phyloP scores from a whole-genome alignment of 2,113 vertebrate species.

The Brachyistius frenatus region DNA sequence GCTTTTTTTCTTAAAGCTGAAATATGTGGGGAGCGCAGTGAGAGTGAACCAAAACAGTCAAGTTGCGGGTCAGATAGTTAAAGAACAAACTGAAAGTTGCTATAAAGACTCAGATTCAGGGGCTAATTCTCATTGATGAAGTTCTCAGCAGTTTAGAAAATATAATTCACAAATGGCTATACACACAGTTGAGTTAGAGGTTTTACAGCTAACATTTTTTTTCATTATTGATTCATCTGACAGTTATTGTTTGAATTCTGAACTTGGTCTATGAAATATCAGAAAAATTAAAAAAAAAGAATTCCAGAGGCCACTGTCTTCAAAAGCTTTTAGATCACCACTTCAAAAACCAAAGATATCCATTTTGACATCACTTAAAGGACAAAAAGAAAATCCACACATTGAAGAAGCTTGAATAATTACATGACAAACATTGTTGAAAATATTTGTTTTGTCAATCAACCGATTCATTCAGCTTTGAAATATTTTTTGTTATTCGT shows the following conservation, averaged over 20 bases:
- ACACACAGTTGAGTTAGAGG: neutral
- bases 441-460: neutral
- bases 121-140: neutral
- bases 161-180: neutral
- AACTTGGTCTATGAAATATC: neutral
- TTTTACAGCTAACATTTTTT: neutral
- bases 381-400: too few species aligned
- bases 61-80: too few species aligned
- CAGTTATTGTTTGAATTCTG: neutral
- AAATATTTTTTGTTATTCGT: neutral
- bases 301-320: too few species aligned
- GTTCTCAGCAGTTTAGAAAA: neutral
- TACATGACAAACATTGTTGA: neutral
- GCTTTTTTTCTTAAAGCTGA: neutral
- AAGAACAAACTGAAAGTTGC: neutral
- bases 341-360: too few species aligned
- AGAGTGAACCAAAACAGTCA: neutral
- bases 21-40: neutral
- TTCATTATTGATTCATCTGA: too few species aligned
- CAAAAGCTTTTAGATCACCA: too few species aligned
- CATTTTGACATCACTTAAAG: too few species aligned
- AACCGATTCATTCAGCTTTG: neutral
- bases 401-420: too few species aligned
- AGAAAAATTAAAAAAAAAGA: too few species aligned
- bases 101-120: neutral